Evolutionary conservation across 1,140 invertebrate genomes (phyloP), one percentile per base, ranked within the genome.

Genomic region (Aphis craccivora): DNA sequence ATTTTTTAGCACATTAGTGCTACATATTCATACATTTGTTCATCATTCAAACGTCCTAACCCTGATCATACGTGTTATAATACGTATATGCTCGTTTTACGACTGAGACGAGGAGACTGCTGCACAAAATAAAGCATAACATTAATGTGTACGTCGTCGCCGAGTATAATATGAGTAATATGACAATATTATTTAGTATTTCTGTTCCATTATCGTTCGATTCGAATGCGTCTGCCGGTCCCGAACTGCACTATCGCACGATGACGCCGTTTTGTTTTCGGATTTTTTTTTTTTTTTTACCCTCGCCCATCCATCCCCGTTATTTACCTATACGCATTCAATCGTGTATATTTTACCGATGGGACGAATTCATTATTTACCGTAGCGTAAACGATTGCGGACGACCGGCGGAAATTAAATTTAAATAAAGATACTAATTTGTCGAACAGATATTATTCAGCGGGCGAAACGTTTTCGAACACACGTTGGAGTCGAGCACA

Each of bases 401-500:
- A 87, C 86, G 43, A 45, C 86, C 22, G 18, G 86, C 37, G 86
- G 45, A 87, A 87, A 87, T 87, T 48, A 43, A 87, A 87, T 87
- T 87, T 87, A 87, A 87, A 87, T 87, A 87, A 30, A 84, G 23
- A 45, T 48, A 87, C 45, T 87, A n/a, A 87, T 87, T 87, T 48
- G 43, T 87, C 51, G 22, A 87, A 51, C 30, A 48, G 30, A n/a
- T 30, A 48, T 51, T 51, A 87, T 87, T 87, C 86, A 87, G 30
- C 30, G 25, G 25, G 43, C 30, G 43, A 45, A 45, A n/a, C 43
- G 84, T 87, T 84, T 40, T n/a, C 43, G 6, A 45, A 87, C 43
- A 43, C 40, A n/a, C 84, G 84, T 87, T 14, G 23, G n/a, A 76
- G 14, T 76, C 60, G n/a, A n/a, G 30, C n/a, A 30, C 37, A 40